These are phyloP conservation scores for Gadopsis bispinosus DNA, from an alignment of 2,797 vertebrate genomes.

Conservation along the genomic window DNA sequence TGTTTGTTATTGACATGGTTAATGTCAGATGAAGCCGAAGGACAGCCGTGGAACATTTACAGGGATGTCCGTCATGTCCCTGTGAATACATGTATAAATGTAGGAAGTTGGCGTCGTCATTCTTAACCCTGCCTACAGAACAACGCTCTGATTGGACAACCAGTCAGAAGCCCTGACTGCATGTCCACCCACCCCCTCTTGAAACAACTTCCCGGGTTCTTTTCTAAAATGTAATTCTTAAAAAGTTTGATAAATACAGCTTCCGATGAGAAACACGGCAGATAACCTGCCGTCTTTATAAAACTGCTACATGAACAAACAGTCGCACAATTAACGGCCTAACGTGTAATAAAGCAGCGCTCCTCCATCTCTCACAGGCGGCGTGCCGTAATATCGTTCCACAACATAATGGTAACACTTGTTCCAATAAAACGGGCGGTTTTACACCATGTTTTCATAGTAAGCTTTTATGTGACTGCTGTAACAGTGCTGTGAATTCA, in stretches of 20 bases:
- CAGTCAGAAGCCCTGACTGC: no score
- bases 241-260: neutral
- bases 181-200: no score
- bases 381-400: slow-evolving; percentile 31
- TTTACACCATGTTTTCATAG: slow-evolving; percentile 78
- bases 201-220: no score
- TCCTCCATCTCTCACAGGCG: slow-evolving; percentile 48
- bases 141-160: no score
- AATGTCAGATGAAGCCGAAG: no score
- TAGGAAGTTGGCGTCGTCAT: no score
- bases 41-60: no score
- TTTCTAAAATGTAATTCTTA: neutral
- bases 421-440: slow-evolving; percentile 75
- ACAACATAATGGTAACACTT: slow-evolving; percentile 69
- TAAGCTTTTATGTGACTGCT: slow-evolving; percentile 76
- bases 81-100: no score
- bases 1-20: no score
- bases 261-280: neutral
- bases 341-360: slow-evolving; percentile 44
- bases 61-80: no score
- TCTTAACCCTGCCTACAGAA: no score
- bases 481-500: slow-evolving; percentile 73
- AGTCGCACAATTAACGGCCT: slow-evolving; percentile 57
- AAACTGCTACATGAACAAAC: slow-evolving; percentile 50
- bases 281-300: slow-evolving; percentile 37